These are phyloP conservation scores for Chaenodraco wilsoni DNA, from an alignment of 2,797 vertebrate genomes.

Conservation along the genomic window DNA sequence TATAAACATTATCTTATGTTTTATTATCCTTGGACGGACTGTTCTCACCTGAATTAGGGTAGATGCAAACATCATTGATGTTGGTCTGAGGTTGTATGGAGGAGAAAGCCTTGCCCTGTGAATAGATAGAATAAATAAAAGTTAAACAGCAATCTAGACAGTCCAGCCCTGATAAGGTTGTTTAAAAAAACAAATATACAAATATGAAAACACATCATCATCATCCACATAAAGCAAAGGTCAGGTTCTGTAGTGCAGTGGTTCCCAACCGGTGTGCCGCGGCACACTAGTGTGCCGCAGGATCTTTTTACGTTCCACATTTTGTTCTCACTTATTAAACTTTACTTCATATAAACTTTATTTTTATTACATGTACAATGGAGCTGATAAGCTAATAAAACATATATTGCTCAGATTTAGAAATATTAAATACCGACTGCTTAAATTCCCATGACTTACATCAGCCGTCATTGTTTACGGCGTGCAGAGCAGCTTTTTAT, in stretches of 20 bases:
- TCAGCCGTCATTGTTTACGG: too few relatives aligned
- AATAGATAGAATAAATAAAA: neutral
- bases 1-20: neutral
- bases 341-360: too few relatives aligned
- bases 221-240: neutral
- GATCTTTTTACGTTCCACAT: too few relatives aligned
- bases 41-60: conserved; percentile 90
- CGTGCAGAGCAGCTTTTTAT: too few relatives aligned
- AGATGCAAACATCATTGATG: conserved; percentile 95
- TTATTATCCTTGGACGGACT: neutral
- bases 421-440: too few relatives aligned
- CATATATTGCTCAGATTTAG: too few relatives aligned
- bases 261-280: too few relatives aligned
- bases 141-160: neutral
- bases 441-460: too few relatives aligned
- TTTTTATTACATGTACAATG: too few relatives aligned
- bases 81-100: conserved; percentile 92
- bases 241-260: neutral
- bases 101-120: conserved; percentile 94
- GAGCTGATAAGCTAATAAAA: too few relatives aligned
- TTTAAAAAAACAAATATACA: neutral
- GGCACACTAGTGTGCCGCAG: too few relatives aligned
- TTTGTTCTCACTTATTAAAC: too few relatives aligned
- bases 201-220: neutral
- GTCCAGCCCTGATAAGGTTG: neutral